Percentiles rank a stretch among this genome's conserved stretches.
Conservation (phyloP, 2,888 invertebrate species). For the Papilio elwesi region DNA sequence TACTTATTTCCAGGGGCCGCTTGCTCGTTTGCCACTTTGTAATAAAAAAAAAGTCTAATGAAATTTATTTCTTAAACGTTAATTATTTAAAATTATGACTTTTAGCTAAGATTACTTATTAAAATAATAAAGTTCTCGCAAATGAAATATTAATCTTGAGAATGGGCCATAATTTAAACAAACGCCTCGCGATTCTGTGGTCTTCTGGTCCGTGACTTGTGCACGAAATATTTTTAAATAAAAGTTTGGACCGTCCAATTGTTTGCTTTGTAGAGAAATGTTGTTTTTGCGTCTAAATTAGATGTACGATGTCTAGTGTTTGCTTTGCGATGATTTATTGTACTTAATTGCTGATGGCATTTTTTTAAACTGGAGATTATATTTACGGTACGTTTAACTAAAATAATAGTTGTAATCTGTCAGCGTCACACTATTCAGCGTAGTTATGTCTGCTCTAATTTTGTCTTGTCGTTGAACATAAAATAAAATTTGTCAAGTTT, state of each 20-base stretch:
- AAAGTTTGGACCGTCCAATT: conserved; percentile 25
- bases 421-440: too few species aligned
- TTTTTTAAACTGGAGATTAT: background rate
- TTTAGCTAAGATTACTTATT: background rate
- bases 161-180: background rate
- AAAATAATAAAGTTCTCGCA: background rate
- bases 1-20: too few species aligned
- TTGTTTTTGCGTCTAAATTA: conserved; percentile 16
- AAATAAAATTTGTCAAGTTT: too few species aligned
- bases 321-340: background rate
- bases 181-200: conserved; percentile 13
- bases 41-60: too few species aligned
- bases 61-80: too few species aligned
- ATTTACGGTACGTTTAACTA: background rate
- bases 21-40: too few species aligned
- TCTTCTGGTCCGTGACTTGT: conserved; percentile 22
- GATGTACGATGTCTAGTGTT: conserved; percentile 14
- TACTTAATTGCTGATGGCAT: background rate
- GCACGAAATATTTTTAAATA: conserved; percentile 23
- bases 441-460: too few species aligned
- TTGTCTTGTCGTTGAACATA: too few species aligned
- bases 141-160: conserved; percentile 9
- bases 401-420: too few species aligned
- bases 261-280: conserved; percentile 29
- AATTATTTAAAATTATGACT: too few species aligned